These are phyloP conservation scores for Maccullochella peelii DNA, from an alignment of 2,113 vertebrate species.

Conservation along the genomic window DNA sequence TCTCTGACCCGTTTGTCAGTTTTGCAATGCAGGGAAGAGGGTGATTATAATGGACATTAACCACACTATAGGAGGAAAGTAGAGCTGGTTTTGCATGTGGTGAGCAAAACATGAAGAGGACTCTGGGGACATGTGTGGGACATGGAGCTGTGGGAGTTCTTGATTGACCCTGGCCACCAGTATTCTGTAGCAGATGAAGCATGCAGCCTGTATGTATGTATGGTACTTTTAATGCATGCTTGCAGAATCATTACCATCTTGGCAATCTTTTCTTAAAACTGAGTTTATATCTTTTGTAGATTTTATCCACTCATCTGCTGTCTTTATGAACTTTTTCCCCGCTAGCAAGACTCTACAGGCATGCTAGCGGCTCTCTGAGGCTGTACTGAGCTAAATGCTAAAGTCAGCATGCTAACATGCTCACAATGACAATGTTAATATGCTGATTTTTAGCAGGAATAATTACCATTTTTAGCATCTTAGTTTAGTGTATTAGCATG, in stretches of 20 bases:
- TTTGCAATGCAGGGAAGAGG: neutral
- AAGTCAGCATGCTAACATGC: neutral
- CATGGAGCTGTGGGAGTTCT: neutral
- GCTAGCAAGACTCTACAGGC: neutral
- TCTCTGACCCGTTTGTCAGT: constrained; percentile 18
- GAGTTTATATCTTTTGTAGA: neutral
- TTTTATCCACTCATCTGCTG: neutral
- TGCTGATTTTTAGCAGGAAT: neutral
- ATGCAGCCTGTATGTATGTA: neutral
- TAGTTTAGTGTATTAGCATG: neutral
- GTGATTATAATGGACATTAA: constrained; percentile 13
- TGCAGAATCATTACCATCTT: neutral
- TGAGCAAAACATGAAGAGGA: constrained; percentile 19
- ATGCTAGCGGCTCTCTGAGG: neutral
- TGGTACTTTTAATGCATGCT: neutral
- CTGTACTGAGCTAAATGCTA: neutral
- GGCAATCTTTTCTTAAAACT: neutral
- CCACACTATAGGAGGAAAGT: neutral
- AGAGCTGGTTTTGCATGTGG: neutral
- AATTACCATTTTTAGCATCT: no score
- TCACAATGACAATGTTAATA: neutral
- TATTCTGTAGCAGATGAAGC: constrained; percentile 21
- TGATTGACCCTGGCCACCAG: neutral
- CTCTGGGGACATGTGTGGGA: constrained; percentile 15
- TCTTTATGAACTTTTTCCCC: neutral